These are phyloP conservation scores for Phyllostomus discolor DNA, from an alignment of 2,113 vertebrate species.

Conservation along the genomic window DNA sequence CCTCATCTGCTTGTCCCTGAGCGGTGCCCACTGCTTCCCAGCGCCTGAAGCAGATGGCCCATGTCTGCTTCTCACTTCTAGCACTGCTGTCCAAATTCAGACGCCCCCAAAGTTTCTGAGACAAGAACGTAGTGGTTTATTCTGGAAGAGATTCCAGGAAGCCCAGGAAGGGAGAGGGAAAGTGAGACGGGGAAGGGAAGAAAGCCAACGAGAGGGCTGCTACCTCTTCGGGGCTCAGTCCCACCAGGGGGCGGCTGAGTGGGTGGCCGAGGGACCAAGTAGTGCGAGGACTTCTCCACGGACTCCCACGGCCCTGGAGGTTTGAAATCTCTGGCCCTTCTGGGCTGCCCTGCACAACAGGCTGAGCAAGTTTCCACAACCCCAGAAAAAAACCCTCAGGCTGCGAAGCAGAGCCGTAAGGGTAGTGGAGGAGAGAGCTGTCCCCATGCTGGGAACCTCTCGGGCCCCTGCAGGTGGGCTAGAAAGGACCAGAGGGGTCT, in stretches of 20 bases:
- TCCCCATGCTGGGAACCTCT: background rate
- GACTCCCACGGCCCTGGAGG: background rate
- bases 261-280: fast-evolving
- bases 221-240: background rate
- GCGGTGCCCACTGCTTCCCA: background rate
- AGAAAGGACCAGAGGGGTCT: fast-evolving
- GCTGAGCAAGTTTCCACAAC: background rate
- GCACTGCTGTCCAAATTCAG: background rate
- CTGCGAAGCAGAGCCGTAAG: background rate
- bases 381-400: background rate
- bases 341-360: background rate
- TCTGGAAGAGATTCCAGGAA: background rate
- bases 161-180: background rate
- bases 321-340: background rate
- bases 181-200: background rate
- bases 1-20: background rate
- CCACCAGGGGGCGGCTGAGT: fast-evolving
- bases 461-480: background rate
- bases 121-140: background rate
- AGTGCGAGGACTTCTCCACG: fast-evolving
- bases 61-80: background rate
- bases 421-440: background rate
- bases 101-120: background rate
- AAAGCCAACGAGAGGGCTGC: background rate
- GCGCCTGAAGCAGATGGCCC: background rate